These are phyloP conservation scores for Leucopsar rothschildi DNA, from an alignment of 2,113 vertebrate species.

Conservation along the genomic window DNA sequence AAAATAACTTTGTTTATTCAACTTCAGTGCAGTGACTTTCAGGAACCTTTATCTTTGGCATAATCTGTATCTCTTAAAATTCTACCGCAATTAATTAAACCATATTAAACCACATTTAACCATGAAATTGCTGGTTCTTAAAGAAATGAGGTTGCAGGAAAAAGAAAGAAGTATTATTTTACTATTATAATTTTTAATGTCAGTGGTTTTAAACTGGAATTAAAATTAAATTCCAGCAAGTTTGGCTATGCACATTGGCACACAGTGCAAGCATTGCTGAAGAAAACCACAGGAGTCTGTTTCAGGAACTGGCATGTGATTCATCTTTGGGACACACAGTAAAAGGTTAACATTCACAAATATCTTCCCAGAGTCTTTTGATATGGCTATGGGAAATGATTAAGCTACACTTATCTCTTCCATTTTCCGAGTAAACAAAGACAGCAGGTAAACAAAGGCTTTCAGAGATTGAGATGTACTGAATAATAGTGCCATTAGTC, in stretches of 20 bases:
- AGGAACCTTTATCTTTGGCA: background rate
- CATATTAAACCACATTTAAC: conserved; percentile 51
- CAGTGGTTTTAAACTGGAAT: background rate
- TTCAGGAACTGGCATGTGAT: background rate
- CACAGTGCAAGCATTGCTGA: background rate
- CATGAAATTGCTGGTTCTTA: conserved; percentile 28
- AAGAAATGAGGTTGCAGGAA: background rate
- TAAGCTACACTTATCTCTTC: background rate
- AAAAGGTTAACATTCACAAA: background rate
- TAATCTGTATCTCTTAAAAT: background rate
- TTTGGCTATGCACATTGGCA: background rate
- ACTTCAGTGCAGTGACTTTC: background rate
- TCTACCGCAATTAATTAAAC: background rate
- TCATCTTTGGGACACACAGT: background rate
- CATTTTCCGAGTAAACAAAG: background rate
- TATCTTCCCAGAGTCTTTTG: background rate
- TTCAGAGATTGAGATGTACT: background rate
- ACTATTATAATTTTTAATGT: background rate
- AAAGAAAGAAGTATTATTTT: background rate
- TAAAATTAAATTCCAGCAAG: background rate
- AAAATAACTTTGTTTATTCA: background rate
- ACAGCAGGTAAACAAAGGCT: background rate
- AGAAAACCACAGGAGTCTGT: background rate
- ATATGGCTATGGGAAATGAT: background rate
- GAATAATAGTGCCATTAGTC: background rate